Evolutionary conservation across 2,888 invertebrate genomes (phyloP), one percentile per base, ranked within the genome.

Genomic region (Acrobasis repandana): DNA sequence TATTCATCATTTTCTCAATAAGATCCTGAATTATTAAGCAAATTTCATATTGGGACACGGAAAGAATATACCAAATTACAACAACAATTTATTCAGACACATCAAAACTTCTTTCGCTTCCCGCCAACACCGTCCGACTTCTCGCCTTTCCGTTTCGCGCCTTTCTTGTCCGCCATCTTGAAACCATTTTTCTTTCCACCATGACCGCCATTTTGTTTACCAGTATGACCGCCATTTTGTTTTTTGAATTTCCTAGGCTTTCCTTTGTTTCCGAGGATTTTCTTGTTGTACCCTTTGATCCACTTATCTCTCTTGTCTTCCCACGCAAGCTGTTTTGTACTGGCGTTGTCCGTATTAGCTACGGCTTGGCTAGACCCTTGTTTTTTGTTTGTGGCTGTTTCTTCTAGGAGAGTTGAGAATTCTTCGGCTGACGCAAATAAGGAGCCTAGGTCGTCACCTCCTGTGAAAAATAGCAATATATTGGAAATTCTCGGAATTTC

Each of bases 341-440:
- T 95, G 0, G 97, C 94, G 74, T 96, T 96, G 76, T 97, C 97
- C 61, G 93, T 93, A 74, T 96, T 96, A 3, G 94, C 94, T 10
- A 96, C 90, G 0, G 94, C 94, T 81, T 95, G 94, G 54, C 95
- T 94, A 16, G 96, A 95, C 0, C 92, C 93, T 65, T 93, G 92
- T 28, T 93, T 93, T 73, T 94, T 94, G 4, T 94, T 93, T 54
- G 94, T 93, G 0, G 96, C 96, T 56, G 96, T 96, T 63, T 97
- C 96, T 84, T 98, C 98, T 59, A 98, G 88, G 70, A 98, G 92
- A 51, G 96, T 95, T 0, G 98, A 95, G 90, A 98, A 98, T 86
- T 98, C 95, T 82, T 97, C 97, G 0, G 97, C 97, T 0, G 97
- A 96, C 2, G 97, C 96, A 86, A 97, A 97, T 43, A 96, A 77